Conservation (phyloP, 2,797 vertebrate genomes). For the Onychomys torridus region DNA sequence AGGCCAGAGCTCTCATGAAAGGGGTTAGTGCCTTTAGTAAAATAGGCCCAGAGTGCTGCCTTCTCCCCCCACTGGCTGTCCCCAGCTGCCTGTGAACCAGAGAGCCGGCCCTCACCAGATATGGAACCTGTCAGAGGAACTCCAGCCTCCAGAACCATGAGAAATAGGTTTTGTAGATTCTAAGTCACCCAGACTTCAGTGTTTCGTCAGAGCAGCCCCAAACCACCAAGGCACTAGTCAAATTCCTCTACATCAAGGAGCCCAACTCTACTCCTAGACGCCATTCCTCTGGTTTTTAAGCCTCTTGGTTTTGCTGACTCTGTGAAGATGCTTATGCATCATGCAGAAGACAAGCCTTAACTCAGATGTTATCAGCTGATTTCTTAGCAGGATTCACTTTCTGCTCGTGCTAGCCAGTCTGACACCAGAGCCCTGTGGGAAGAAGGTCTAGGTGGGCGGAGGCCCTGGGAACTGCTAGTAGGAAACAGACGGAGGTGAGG, state of each 20-base stretch:
- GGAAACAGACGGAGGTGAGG: not conserved
- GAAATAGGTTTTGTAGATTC: not conserved
- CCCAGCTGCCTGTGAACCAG: not conserved
- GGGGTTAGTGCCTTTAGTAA: not conserved
- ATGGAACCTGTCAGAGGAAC: not conserved
- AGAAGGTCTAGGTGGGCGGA: constrained; percentile 2
- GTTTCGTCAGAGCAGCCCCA: not conserved
- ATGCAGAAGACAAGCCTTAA: not conserved
- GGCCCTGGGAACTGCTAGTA: not conserved
- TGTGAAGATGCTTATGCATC: not conserved
- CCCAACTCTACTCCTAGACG: not conserved
- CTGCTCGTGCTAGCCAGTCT: not conserved
- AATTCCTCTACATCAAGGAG: not conserved
- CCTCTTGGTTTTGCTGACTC: not conserved
- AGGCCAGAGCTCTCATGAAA: not conserved
- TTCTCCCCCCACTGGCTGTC: not conserved
- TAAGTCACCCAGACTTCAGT: not conserved
- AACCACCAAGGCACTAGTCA: not conserved
- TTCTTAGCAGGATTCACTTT: constrained; percentile 53
- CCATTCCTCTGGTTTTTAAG: not conserved
- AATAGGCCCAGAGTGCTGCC: not conserved
- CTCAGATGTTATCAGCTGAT: not conserved
- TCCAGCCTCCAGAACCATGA: not conserved
- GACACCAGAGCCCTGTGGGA: not conserved
- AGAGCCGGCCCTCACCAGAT: not conserved